These are phyloP conservation scores for Carabus problematicus DNA, from an alignment of 2,888 invertebrate species.

Conservation along the genomic window DNA sequence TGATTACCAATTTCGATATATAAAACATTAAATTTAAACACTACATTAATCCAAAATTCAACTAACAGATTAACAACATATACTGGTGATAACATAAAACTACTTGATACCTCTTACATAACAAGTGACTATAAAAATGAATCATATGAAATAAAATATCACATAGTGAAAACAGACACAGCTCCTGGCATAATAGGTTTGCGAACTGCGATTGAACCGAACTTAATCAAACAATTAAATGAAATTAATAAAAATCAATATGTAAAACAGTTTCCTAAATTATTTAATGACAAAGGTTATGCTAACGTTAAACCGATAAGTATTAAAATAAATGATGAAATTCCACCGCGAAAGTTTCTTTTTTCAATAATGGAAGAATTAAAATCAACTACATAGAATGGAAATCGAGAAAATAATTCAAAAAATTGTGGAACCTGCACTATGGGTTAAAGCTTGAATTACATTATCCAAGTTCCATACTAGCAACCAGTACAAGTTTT, in stretches of 20 bases:
- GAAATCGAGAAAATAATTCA: background rate
- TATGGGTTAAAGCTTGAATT: conserved; percentile 20
- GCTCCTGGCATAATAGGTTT: background rate
- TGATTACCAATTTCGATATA: background rate
- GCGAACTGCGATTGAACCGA: background rate
- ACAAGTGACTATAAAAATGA: background rate
- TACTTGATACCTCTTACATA: background rate
- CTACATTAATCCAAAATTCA: background rate
- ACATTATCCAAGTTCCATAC: no score
- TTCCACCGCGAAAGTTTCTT: conserved; percentile 2
- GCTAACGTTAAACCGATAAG: background rate
- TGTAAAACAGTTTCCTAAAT: background rate
- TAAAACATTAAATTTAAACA: conserved; percentile 17
- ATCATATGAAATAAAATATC: background rate
- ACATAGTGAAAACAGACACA: conserved; percentile 1
- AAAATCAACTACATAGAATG: background rate
- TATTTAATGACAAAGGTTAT: no score
- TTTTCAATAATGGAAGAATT: conserved; percentile 1
- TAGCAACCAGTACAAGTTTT: no score
- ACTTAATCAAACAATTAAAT: conserved; percentile 2
- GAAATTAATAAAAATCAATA: background rate
- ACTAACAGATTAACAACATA: conserved; percentile 7
- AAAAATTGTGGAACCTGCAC: background rate
- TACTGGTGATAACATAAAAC: background rate
- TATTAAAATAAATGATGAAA: background rate